phyloP scores from a whole-genome alignment of 2,888 invertebrate species.

The Pegoplata infirma region DNA sequence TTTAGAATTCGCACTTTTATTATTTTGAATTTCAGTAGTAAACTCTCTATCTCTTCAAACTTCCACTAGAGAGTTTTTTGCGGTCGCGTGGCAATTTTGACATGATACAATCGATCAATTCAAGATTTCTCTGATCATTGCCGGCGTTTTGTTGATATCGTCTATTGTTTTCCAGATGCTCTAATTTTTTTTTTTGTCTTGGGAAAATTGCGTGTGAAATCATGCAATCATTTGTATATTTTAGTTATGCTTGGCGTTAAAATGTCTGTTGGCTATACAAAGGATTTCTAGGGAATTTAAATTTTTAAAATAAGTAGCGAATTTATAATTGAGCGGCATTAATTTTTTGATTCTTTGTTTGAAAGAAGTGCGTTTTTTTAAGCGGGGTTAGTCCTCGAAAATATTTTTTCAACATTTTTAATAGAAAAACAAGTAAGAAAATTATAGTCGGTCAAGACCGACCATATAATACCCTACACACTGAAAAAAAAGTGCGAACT shows the following conservation, averaged over 20 bases:
- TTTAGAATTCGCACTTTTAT: conserved; percentile 38
- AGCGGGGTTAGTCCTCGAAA: background rate
- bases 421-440: too few species aligned
- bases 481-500: too few species aligned
- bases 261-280: conserved; percentile 47
- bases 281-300: conserved; percentile 38
- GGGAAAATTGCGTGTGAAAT: conserved; percentile 69
- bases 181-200: conserved; percentile 46
- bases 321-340: conserved; percentile 26
- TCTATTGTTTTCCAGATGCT: conserved; percentile 38
- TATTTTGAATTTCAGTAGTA: conserved; percentile 44
- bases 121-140: conserved; percentile 51
- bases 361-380: too few species aligned
- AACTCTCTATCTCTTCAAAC: conserved; percentile 4
- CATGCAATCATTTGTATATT: conserved; percentile 74
- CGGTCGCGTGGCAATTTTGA: conserved; percentile 77
- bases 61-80: conserved; percentile 61
- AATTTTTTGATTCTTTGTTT: background rate
- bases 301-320: conserved; percentile 36
- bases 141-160: conserved; percentile 36
- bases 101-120: conserved; percentile 68
- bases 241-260: conserved; percentile 76
- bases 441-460: too few species aligned
- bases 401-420: too few species aligned
- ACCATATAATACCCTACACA: too few species aligned